Evolutionary conservation across 2,797 vertebrate genomes (phyloP).

Genomic region (Enteromius argenteus): DNA sequence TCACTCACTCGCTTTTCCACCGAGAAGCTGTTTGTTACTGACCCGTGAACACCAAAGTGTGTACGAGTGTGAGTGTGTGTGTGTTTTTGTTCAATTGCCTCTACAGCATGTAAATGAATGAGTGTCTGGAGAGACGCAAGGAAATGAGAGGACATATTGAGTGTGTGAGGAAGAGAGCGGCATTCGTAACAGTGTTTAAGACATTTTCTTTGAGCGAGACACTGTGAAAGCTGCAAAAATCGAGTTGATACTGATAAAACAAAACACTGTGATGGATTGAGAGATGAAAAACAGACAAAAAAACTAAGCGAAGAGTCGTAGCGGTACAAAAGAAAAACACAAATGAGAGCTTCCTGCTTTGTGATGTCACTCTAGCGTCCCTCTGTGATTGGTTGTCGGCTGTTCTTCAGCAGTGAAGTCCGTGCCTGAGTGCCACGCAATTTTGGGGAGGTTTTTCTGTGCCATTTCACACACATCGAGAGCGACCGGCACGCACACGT

Average conservation of each 20-base stretch:
- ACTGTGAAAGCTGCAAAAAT: slow-evolving; percentile 35
- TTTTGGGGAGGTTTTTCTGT: slow-evolving; percentile 17
- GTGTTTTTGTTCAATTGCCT: slow-evolving; percentile 31
- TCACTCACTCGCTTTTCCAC: slow-evolving; percentile 27
- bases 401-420: slow-evolving; percentile 46
- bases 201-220: slow-evolving; percentile 28
- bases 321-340: slow-evolving; percentile 25
- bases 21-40: slow-evolving; percentile 41
- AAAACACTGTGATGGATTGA: slow-evolving; percentile 40
- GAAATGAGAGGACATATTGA: slow-evolving; percentile 33
- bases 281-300: slow-evolving; percentile 42
- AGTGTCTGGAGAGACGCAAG: slow-evolving; percentile 20
- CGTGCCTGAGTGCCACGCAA: slow-evolving; percentile 40
- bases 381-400: slow-evolving; percentile 45
- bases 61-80: slow-evolving; percentile 14
- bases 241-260: slow-evolving; percentile 21
- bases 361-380: slow-evolving; percentile 41
- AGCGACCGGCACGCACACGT: slow-evolving; percentile 35
- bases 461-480: slow-evolving; percentile 13
- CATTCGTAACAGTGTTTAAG: slow-evolving; percentile 32
- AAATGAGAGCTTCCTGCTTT: slow-evolving; percentile 41
- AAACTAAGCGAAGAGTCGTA: slow-evolving; percentile 29
- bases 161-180: slow-evolving; percentile 30
- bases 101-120: slow-evolving; percentile 32
- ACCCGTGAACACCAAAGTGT: slow-evolving; percentile 38